Base-by-base conservation (phyloP, 2,888 invertebrate species). In the Sthenelais limicola region DNA sequence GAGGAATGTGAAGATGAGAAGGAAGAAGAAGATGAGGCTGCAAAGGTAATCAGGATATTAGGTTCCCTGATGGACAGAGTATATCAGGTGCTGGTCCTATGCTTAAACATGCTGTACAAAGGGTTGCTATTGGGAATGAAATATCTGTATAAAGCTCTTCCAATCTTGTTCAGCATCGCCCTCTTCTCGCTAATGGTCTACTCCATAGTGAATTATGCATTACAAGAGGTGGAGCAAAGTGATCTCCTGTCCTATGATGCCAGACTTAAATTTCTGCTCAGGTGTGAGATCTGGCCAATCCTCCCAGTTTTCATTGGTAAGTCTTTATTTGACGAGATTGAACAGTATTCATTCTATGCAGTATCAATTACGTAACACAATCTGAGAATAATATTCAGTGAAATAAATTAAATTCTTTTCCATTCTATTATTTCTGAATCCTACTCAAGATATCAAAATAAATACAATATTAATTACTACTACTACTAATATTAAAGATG, bases 291-390 rank as follows among this genome's bases (percentile, higher is more conserved):
- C 7, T 62, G 62, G 62, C 62, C 62, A 1, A 62, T 26, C 9
- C 62, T 62, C 15, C 62, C 62, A 3, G 62, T 62, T 5, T 62
- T 62, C 38, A 24, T 62, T 9, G 62, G 62, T 62, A 38, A n/a
- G 62, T 38, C 12, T n/a, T n/a, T n/a, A n/a, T n/a, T n/a, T n/a
- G n/a, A n/a, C n/a, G n/a, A n/a, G n/a, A n/a, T n/a, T n/a, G n/a
- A n/a, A n/a, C n/a, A n/a, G n/a, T n/a, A n/a, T n/a, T n/a, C n/a
- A n/a, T n/a, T n/a, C n/a, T n/a, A n/a, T n/a, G n/a, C n/a, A n/a
- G n/a, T n/a, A n/a, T n/a, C n/a, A n/a, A n/a, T n/a, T n/a, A n/a
- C n/a, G n/a, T n/a, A n/a, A n/a, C n/a, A n/a, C n/a, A n/a, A n/a
- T n/a, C n/a, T n/a, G n/a, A n/a, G n/a, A n/a, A n/a, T n/a, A n/a